These are phyloP conservation scores for Geococcyx californianus DNA, from an alignment of 2,113 vertebrate genomes.

Conservation along the genomic window DNA sequence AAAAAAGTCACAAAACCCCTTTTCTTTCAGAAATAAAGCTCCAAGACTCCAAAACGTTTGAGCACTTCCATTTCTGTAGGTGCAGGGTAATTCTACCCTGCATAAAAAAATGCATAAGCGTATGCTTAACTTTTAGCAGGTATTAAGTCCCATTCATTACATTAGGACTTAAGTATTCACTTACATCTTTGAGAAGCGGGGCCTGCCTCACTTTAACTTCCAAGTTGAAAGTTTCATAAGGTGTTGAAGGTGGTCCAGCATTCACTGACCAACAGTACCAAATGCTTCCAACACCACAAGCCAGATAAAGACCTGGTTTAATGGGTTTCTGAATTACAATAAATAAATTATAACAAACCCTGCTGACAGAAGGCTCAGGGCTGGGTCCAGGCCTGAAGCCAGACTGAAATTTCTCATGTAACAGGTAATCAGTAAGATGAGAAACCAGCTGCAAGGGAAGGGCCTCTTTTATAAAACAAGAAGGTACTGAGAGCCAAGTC, in stretches of 20 bases:
- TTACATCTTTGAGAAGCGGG: not conserved
- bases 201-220: constrained; percentile 10
- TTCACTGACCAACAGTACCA: constrained; percentile 23
- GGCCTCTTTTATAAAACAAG: constrained; percentile 32
- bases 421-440: constrained; percentile 70
- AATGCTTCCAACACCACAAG: constrained; percentile 13
- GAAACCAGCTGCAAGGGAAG: constrained; percentile 42
- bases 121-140: constrained; percentile 50
- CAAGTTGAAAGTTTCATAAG: constrained; percentile 42
- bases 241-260: constrained; percentile 54
- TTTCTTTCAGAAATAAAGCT: constrained; percentile 5
- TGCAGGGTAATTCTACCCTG: not conserved
- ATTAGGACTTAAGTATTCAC: not conserved
- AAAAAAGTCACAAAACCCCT: not conserved
- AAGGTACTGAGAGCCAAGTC: constrained; percentile 5
- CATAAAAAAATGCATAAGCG: constrained; percentile 11
- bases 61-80: constrained; percentile 8
- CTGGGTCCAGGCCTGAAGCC: constrained; percentile 36
- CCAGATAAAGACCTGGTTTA: constrained; percentile 42
- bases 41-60: not conserved
- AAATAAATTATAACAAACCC: constrained; percentile 60
- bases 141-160: constrained; percentile 43
- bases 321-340: constrained; percentile 42
- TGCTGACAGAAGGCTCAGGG: constrained; percentile 61
- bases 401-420: constrained; percentile 66